Evolutionary conservation across 2,113 vertebrate species (phyloP).

Genomic region (Noctilio leporinus): DNA sequence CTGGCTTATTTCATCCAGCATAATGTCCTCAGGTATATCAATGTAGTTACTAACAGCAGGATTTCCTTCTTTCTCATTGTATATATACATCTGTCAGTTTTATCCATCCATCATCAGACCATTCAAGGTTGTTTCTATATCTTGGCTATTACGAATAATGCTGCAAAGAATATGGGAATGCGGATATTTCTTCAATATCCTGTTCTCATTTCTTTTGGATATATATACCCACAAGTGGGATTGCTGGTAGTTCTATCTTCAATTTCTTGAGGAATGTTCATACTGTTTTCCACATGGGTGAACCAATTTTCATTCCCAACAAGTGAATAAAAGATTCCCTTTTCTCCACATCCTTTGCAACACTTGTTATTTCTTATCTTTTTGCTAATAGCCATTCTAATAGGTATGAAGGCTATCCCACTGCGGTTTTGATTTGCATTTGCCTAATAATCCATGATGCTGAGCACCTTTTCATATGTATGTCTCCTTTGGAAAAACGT

Average conservation of each 20-base stretch:
- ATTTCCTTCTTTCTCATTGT: not conserved
- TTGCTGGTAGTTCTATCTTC: not conserved
- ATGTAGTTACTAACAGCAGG: not conserved
- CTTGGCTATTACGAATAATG: not conserved
- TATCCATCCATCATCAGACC: not conserved
- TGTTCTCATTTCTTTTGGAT: not conserved
- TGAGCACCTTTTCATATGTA: not conserved
- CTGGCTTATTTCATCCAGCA: not conserved
- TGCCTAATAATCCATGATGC: not conserved
- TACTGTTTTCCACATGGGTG: not conserved
- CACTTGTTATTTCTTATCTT: not conserved
- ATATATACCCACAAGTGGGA: not conserved
- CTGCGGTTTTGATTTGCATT: not conserved
- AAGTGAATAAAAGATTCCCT: not conserved
- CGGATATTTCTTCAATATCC: not conserved
- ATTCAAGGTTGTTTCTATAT: not conserved
- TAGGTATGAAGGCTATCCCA: not conserved
- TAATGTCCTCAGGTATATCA: not conserved
- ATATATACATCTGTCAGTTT: not conserved
- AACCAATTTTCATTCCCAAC: not conserved
- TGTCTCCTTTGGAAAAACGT: not conserved
- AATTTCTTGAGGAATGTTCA: not conserved
- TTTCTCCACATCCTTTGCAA: not conserved
- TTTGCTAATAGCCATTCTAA: not conserved
- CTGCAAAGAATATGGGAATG: not conserved